Evolutionary conservation across 1,140 invertebrate species (phyloP).

Genomic region (Holotrichia oblita): DNA sequence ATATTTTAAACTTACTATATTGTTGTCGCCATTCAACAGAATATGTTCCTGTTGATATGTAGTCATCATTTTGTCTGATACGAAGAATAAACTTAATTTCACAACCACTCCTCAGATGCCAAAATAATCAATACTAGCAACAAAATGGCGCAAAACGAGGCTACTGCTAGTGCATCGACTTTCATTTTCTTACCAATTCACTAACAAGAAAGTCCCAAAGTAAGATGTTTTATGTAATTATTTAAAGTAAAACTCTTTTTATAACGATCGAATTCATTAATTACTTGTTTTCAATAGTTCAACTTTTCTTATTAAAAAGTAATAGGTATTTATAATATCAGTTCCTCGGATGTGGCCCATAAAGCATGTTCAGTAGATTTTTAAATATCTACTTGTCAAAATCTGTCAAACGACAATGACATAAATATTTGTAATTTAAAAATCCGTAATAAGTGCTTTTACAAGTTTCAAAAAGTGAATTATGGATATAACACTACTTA

Average conservation of each 20-base stretch:
- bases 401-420: background rate
- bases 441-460: background rate
- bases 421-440: background rate
- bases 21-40: constrained; percentile 44
- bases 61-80: constrained; percentile 51
- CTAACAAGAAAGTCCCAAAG: background rate
- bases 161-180: background rate
- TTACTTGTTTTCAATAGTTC: too few relatives aligned
- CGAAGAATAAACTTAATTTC: constrained; percentile 22
- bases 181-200: background rate
- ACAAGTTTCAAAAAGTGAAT: background rate
- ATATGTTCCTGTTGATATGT: constrained; percentile 54
- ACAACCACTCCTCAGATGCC: constrained; percentile 16
- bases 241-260: too few relatives aligned
- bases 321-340: too few relatives aligned
- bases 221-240: too few relatives aligned
- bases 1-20: constrained; percentile 46
- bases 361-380: too few relatives aligned
- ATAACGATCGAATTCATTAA: too few relatives aligned
- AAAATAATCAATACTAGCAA: constrained; percentile 22
- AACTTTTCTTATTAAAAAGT: too few relatives aligned
- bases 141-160: constrained; percentile 11
- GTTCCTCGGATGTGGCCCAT: too few relatives aligned
- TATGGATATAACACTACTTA: too few relatives aligned
- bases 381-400: constrained; percentile 1